Evolutionary conservation across 2,113 vertebrate genomes (phyloP), one percentile per base, ranked within the genome.

Genomic region (Chaetodon auriga): DNA sequence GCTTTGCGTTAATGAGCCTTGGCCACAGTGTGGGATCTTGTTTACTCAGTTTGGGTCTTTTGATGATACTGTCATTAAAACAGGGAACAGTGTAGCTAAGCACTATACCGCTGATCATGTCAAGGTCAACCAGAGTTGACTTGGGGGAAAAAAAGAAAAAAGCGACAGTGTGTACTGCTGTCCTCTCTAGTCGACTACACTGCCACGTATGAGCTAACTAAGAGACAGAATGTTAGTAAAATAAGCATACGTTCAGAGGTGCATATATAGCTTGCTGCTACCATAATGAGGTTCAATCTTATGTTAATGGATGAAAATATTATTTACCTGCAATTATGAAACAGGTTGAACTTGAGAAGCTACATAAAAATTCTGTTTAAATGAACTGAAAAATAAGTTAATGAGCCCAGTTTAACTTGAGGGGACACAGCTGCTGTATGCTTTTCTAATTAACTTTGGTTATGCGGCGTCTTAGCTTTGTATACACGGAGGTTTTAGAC

Each of bases 1-100:
- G 74, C 74, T 68, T 30, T 76, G 63, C 58, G 64, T 68, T 80
- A 83, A 83, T 84, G 68, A 74, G 62, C 57, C 53, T 72, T 13
- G 2, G 21, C 21, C 21, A 21, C 8, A 21, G 30, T 2, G 1
- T 43, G 65, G 43, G 53, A 63, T 77, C 48, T 23, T 61, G 63
- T 68, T 78, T 68, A 38, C 58, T 75, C 49, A 71, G 55, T 64
- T 51, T 69, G 63, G 55, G 15, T 63, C 49, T 58, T 48, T 68
- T 80, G 48, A 55, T 75, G 58, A 36, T 58, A 51, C 30, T 62
- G 61, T 54, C 68, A 62, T 75, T 75, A 54, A 53, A 49, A 43
- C 57, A 57, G 41, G 38, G 66, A 38, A 63, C 18, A 19, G 15
- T 61, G 57, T 38, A 19, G 46, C 57, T 41, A 57, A 49, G 62